phyloP scores from a whole-genome alignment of 2,888 invertebrate species.

The Philereme transversata region DNA sequence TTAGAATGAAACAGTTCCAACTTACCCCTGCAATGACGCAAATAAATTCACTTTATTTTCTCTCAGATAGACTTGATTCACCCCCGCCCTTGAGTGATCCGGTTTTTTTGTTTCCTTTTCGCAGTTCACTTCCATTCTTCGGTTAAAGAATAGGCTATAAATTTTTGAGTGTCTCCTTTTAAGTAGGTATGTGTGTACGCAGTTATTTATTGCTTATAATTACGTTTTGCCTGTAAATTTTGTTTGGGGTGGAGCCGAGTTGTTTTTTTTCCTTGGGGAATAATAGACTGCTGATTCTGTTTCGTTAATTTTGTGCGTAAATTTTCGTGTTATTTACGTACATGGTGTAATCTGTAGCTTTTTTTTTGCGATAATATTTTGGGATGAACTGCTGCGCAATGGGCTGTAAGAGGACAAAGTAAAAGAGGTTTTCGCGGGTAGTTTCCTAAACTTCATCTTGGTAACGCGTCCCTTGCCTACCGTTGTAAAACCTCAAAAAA shows the following conservation, averaged over 20 bases:
- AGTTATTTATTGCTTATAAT: conserved; percentile 66
- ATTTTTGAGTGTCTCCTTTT: conserved; percentile 63
- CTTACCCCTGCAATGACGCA: conserved; percentile 54
- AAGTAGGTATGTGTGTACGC: conserved; percentile 59
- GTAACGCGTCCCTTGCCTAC: conserved; percentile 39
- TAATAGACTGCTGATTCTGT: conserved; percentile 33
- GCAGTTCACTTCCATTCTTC: conserved; percentile 49
- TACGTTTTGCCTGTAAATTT: conserved; percentile 42
- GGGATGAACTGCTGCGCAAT: conserved; percentile 12
- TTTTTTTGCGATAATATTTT: background rate
- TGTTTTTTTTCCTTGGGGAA: conserved; percentile 31
- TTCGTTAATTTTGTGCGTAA: conserved; percentile 31
- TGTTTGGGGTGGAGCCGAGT: conserved; percentile 35
- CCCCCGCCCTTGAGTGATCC: conserved; percentile 67
- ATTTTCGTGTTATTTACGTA: conserved; percentile 24
- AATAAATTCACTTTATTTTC: conserved; percentile 59
- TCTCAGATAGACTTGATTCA: conserved; percentile 70
- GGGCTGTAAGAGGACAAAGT: conserved; percentile 19
- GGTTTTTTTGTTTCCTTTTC: conserved; percentile 59
- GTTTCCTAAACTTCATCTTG: conserved; percentile 31
- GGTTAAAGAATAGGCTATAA: conserved; percentile 71
- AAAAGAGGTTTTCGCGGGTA: conserved; percentile 25
- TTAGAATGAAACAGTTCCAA: conserved; percentile 57
- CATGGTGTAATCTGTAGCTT: background rate
- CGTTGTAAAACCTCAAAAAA: conserved; percentile 36